Evolutionary conservation across 1,140 invertebrate species (phyloP), one percentile per base, ranked within the genome.

Genomic region (Drosophila carrolli): DNA sequence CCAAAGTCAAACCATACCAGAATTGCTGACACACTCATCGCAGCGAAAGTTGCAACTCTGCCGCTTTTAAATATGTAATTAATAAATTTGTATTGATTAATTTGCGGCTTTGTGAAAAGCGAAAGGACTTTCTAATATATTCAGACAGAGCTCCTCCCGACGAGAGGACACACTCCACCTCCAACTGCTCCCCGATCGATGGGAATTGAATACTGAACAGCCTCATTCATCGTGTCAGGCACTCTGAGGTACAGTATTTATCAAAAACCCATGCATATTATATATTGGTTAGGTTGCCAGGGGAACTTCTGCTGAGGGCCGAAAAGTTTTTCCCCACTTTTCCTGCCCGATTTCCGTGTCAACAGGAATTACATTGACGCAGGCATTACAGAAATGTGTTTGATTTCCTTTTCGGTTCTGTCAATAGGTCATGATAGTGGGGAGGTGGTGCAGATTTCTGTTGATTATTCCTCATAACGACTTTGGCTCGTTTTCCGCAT

Each of bases 341-440:
- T 35, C 48, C 65, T 51, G 37, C 63, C 56, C 55, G 59, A 44
- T 73, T 78, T 72, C 61, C 75, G 76, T 78, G 75, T 78, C 75
- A 78, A 78, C 75, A 56, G 76, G 76, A 66, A 65, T 78, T 78
- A 78, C 60, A 78, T 78, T 78, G 76, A 78, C 76, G 76, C 76
- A 78, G 76, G 68, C 66, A 70, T 46, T 50, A 71, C 6, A 27
- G 10, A 48, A 54, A 55, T 67, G 48, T 43, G 37, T 75, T 65
- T 75, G 73, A 58, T 76, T 75, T 75, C 71, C 71, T 75, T 76
- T 76, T 58, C 54, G 73, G 41, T 63, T 54, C 73, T 53, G 61
- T 76, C 73, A 76, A 67, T 76, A 53, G 73, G 73, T 76, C 73
- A 76, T 54, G 72, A 68, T 68, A 47, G 47, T 37, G 32, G 37